Evolutionary conservation across 1,140 invertebrate genomes (phyloP).

Genomic region (Leptopilina clavipes): DNA sequence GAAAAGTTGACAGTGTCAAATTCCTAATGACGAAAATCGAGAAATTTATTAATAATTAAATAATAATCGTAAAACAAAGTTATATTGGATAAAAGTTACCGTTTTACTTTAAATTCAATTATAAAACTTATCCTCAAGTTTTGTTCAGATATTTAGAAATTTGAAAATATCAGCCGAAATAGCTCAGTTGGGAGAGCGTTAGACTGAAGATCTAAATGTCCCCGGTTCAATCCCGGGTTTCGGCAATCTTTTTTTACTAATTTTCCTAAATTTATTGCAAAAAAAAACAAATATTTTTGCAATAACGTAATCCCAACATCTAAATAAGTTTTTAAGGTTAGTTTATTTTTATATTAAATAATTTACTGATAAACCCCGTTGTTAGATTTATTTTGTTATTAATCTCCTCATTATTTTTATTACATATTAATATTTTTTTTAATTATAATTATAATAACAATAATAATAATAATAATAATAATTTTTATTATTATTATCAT

Average conservation of each 20-base stretch:
- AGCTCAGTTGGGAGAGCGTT: conserved; percentile 66
- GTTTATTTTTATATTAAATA: no score
- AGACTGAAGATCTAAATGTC: conserved; percentile 65
- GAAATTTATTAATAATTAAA: no score
- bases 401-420: neutral
- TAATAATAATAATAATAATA: no score
- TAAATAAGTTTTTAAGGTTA: no score
- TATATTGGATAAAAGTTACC: neutral
- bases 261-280: neutral
- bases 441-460: no score
- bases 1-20: no score
- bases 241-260: conserved; percentile 49
- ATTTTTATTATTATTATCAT: no score
- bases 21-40: no score
- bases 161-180: conserved; percentile 50
- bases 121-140: neutral
- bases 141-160: neutral
- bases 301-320: no score
- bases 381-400: no score
- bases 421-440: neutral
- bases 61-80: neutral
- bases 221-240: conserved; percentile 66
- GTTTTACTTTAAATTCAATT: neutral
- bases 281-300: no score
- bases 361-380: no score